Conservation (phyloP, 2,797 vertebrate genomes). For the Microctenopoma steveboyesi region DNA sequence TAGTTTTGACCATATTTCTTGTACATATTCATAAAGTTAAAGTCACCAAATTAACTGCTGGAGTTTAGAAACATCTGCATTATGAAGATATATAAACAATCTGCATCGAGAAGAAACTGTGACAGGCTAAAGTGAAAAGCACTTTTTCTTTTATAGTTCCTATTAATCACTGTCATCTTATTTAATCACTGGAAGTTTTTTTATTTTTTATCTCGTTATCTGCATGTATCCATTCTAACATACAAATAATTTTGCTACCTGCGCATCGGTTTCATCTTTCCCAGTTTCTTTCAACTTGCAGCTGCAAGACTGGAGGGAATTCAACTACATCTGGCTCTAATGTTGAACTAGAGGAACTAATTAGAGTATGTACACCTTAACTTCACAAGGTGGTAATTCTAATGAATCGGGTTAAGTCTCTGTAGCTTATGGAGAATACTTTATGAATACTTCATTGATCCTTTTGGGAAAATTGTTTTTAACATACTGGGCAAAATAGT, state of each 20-base stretch:
- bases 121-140: not conserved
- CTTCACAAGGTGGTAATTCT: not conserved
- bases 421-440: too few species aligned
- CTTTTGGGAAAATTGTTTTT: too few species aligned
- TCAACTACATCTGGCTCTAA: not conserved
- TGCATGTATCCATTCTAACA: too few species aligned
- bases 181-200: too few species aligned
- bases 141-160: too few species aligned
- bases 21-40: conserved; percentile 3
- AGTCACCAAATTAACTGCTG: not conserved
- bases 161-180: too few species aligned
- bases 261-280: too few species aligned
- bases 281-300: too few species aligned
- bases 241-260: too few species aligned
- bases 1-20: conserved; percentile 8
- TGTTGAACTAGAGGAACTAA: not conserved
- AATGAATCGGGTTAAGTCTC: too few species aligned
- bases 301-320: not conserved
- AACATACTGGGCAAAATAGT: not conserved
- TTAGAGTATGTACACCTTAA: not conserved
- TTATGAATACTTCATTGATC: too few species aligned
- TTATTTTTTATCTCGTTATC: too few species aligned
- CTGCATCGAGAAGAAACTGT: not conserved
- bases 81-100: not conserved
- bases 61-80: not conserved